These are phyloP conservation scores for Scartelaos histophorus DNA, from an alignment of 2,113 vertebrate genomes.

Conservation along the genomic window DNA sequence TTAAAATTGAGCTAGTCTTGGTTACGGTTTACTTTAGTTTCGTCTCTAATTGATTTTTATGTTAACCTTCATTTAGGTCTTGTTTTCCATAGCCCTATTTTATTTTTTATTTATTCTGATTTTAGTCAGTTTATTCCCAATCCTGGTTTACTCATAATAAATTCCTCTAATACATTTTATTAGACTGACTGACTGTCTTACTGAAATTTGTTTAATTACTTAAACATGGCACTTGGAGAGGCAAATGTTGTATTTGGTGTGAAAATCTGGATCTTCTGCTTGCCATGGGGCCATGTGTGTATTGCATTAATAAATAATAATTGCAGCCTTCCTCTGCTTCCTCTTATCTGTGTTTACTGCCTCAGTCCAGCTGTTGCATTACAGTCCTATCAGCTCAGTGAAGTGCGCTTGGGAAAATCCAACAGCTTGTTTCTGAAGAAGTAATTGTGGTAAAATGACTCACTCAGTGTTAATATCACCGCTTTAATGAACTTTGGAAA, in stretches of 20 bases:
- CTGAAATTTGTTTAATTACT: background rate
- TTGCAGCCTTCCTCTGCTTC: conserved; percentile 11
- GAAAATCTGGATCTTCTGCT: background rate
- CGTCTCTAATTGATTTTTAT: no score
- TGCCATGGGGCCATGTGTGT: conserved; percentile 7
- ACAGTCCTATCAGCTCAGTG: conserved; percentile 11
- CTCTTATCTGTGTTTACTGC: conserved; percentile 23
- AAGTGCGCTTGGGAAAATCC: conserved; percentile 3
- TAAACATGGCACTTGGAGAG: background rate
- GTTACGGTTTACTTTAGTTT: no score
- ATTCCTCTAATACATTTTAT: no score
- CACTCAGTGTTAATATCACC: conserved; percentile 9
- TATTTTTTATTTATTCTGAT: no score
- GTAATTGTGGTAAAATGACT: conserved; percentile 16
- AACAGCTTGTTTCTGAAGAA: background rate
- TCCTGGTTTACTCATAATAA: no score
- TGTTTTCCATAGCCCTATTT: no score
- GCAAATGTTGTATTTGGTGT: background rate
- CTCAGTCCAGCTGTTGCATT: conserved; percentile 26
- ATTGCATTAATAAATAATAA: conserved; percentile 34
- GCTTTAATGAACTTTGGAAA: conserved; percentile 18
- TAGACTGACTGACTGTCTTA: no score
- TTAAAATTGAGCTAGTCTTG: no score
- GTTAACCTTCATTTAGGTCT: no score
- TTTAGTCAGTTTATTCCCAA: no score